Base-by-base conservation (phyloP, 1,140 invertebrate genomes). In the Dendroctonus valens region DNA sequence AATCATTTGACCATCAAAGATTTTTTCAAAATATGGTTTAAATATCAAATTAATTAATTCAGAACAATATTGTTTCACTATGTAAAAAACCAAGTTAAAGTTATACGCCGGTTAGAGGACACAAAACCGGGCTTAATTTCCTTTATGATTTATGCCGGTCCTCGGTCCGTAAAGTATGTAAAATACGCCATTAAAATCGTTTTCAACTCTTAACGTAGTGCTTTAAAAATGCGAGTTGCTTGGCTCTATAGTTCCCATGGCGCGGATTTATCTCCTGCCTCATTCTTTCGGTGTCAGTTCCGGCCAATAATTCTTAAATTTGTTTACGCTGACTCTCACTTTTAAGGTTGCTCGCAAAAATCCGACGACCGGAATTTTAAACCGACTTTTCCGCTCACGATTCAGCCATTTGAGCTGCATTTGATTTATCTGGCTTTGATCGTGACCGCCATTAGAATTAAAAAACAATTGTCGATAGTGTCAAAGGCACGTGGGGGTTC, bases 111-210 rank as follows among this genome's bases (percentile, higher is more conserved):
- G 26, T 63, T 63, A 63, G 54, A 63, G 53, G 60, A 63, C 60
- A 63, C 60, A 14, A 53, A 63, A 26, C 60, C 39, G 38, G 39
- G 41, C 60, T 50, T 40, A 63, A 53, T 53, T 42, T 63, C 42
- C 60, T 54, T 39, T 63, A 63, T 63, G 60, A 63, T 63, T 63
- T 63, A 63, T 63, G 50, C 37, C 15, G 14, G 51, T 63, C 60
- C 60, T 49, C 26, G 51, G 60, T 53, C 60, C 60, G 60, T 63
- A 63, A 63, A 63, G 60, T 63, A 63, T 63, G 60, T 63, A 63
- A 63, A 63, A 63, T 63, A 63, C 50, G 60, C 60, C 60, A 63
- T 63, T 63, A 63, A 63, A 63, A 63, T 63, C 60, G 60, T 63
- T 53, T 63, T 63, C 42, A 63, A 63, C 60, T 63, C 60, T 63